These are phyloP conservation scores for Cossypha heuglini DNA, from an alignment of 2,797 vertebrate genomes.

Conservation along the genomic window DNA sequence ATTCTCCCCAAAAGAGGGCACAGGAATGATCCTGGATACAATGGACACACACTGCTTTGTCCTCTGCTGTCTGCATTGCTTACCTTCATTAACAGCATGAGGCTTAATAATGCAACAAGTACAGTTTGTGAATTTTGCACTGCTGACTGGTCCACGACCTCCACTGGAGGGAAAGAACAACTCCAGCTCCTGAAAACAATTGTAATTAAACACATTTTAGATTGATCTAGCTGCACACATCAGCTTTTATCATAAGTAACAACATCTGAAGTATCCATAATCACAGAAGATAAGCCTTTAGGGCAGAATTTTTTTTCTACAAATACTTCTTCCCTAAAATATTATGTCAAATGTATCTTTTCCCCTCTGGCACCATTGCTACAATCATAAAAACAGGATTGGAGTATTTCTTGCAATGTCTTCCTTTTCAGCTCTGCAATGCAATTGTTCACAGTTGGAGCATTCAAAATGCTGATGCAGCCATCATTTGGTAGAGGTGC, in stretches of 20 bases:
- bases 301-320: background rate
- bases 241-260: background rate
- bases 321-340: background rate
- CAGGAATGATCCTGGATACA: background rate
- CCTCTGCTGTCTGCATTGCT: background rate
- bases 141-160: constrained; percentile 83
- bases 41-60: background rate
- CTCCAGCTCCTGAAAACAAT: constrained; percentile 86
- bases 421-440: background rate
- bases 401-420: background rate
- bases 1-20: background rate
- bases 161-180: constrained; percentile 92
- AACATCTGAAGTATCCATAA: background rate
- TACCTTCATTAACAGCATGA: constrained; percentile 91
- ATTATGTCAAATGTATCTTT: background rate
- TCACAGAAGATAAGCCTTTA: background rate
- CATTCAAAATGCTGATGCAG: background rate
- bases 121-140: constrained; percentile 82
- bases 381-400: background rate
- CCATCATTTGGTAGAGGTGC: background rate
- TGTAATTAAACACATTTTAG: constrained; percentile 39
- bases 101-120: constrained; percentile 94
- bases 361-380: background rate
- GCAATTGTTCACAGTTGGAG: background rate
- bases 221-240: background rate